These are phyloP conservation scores for Ormyrus pomaceus DNA, from an alignment of 2,888 invertebrate species.

Conservation along the genomic window DNA sequence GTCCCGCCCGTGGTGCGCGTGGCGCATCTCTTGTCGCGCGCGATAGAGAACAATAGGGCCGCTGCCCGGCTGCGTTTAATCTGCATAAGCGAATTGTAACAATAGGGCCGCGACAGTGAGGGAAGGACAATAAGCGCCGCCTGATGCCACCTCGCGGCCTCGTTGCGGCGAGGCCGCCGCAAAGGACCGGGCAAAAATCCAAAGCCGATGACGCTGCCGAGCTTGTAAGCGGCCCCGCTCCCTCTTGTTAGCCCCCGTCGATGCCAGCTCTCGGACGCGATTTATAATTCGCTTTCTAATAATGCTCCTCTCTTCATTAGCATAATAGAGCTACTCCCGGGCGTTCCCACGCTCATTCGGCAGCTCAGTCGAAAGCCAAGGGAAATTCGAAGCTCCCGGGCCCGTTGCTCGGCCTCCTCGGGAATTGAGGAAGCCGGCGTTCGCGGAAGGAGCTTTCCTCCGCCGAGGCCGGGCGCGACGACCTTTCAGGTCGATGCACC, in stretches of 20 bases:
- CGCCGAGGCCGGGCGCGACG: constrained; percentile 64
- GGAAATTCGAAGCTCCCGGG: not conserved
- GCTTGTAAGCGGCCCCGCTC: constrained; percentile 9
- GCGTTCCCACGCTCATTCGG: no score
- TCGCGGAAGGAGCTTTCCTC: constrained; percentile 29
- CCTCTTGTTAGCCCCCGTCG: constrained; percentile 10
- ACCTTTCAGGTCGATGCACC: constrained; percentile 75
- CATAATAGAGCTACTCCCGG: no score
- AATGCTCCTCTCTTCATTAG: no score
- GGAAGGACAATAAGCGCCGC: constrained; percentile 73
- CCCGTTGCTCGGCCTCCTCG: constrained; percentile 30
- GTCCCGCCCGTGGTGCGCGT: constrained; percentile 52
- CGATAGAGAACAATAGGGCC: constrained; percentile 67
- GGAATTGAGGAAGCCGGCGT: constrained; percentile 38
- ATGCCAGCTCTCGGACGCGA: no score
- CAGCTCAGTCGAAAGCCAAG: no score
- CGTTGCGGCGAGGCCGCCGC: not conserved
- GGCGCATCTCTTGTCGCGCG: constrained; percentile 46
- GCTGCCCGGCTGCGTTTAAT: constrained; percentile 64
- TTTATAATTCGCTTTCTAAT: no score
- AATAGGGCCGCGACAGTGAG: constrained; percentile 68
- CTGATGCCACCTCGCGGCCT: constrained; percentile 63
- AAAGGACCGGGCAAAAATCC: not conserved
- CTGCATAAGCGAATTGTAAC: constrained; percentile 72
- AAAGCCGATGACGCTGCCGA: constrained; percentile 4